A percentile compares a stretch with the other conserved stretches of the same genome.
Conservation (phyloP, 1,140 invertebrate species). For the Brevipalpus yothersi region DNA sequence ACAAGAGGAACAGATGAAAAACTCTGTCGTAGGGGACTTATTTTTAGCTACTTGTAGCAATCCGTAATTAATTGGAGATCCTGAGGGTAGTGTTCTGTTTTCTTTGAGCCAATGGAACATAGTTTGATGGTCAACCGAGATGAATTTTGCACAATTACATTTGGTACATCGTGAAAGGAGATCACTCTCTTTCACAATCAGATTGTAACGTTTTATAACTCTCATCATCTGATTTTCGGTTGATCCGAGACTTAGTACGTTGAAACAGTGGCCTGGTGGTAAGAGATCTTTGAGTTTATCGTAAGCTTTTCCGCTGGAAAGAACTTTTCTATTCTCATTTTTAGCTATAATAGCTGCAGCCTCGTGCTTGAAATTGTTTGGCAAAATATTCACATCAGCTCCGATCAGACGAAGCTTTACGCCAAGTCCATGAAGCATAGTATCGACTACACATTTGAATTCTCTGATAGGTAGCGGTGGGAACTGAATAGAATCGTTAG, state of each 20-base stretch:
- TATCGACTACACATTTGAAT: constrained; percentile 20
- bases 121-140: neutral
- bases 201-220: constrained; percentile 33
- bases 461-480: constrained; percentile 12
- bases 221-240: constrained; percentile 30
- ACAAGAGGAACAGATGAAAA: constrained; percentile 19
- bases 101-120: neutral
- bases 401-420: constrained; percentile 19
- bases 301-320: constrained; percentile 18
- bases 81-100: constrained; percentile 13
- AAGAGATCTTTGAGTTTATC: constrained; percentile 24
- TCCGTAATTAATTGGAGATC: constrained; percentile 12
- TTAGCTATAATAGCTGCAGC: constrained; percentile 17
- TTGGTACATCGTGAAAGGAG: constrained; percentile 37
- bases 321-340: constrained; percentile 17
- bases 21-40: constrained; percentile 2
- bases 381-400: constrained; percentile 18
- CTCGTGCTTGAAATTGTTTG: constrained; percentile 16
- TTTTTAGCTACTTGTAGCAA: constrained; percentile 14
- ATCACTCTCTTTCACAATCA: constrained; percentile 29
- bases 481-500: neutral
- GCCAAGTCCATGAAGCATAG: constrained; percentile 20
- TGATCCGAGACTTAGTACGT: constrained; percentile 20
- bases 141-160: neutral
- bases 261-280: constrained; percentile 25